Conservation (phyloP, 2,113 vertebrate species). For the Eulacestoma nigropectus region DNA sequence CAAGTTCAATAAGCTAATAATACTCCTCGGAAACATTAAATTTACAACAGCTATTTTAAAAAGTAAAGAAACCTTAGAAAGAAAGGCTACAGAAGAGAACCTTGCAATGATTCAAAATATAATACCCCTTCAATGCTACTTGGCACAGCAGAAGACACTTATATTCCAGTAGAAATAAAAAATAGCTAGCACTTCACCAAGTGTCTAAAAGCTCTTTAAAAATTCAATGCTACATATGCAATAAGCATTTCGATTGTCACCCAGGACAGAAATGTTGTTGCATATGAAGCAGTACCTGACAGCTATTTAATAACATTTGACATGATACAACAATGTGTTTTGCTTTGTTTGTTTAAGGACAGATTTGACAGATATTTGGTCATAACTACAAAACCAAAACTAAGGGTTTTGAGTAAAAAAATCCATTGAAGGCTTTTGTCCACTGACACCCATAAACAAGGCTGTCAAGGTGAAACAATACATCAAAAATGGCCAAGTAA, state of each 20-base stretch:
- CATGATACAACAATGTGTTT: background rate
- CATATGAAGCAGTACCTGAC: background rate
- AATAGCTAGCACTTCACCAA: background rate
- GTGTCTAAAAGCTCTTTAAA: background rate
- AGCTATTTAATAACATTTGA: background rate
- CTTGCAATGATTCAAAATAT: background rate
- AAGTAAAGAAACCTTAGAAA: conserved; percentile 1
- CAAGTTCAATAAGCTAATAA: conserved; percentile 9
- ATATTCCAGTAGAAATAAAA: background rate
- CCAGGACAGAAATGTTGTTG: background rate
- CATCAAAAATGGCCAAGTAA: background rate
- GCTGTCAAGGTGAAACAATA: background rate
- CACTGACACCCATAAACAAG: background rate
- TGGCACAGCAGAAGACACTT: background rate
- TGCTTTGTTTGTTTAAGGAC: background rate
- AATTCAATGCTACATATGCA: background rate
- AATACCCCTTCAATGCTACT: background rate
- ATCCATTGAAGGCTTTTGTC: background rate
- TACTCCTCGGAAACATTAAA: background rate
- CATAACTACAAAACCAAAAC: background rate
- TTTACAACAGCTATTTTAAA: background rate
- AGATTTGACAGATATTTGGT: background rate
- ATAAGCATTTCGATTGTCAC: background rate
- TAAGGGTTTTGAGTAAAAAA: background rate
- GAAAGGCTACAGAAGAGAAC: background rate